Percentiles rank a stretch among this genome's conserved stretches.
phyloP scores from a whole-genome alignment of 2,888 invertebrate species.

The Drosophila merina region DNA sequence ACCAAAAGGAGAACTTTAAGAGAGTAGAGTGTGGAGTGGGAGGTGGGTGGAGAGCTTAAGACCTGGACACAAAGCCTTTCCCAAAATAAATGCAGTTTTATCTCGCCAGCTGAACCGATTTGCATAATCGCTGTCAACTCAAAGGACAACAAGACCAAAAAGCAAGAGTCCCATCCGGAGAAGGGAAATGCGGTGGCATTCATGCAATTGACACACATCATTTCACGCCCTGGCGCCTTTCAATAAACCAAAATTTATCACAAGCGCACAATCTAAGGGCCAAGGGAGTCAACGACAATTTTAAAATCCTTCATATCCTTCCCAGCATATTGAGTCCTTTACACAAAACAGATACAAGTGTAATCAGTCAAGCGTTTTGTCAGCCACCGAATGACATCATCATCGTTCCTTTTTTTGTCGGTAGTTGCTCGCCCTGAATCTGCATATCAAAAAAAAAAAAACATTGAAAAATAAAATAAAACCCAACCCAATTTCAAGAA shows the following conservation, averaged over 20 bases:
- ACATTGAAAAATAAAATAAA: constrained; percentile 34
- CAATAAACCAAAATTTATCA: constrained; percentile 84
- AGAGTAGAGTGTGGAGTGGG: neutral
- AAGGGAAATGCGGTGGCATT: constrained; percentile 39
- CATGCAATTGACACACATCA: constrained; percentile 85
- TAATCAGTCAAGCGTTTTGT: constrained; percentile 81
- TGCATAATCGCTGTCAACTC: constrained; percentile 80
- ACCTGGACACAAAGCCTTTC: constrained; percentile 34
- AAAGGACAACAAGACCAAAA: constrained; percentile 26
- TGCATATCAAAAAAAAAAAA: constrained; percentile 78
- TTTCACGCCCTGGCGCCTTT: constrained; percentile 85
- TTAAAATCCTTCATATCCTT: constrained; percentile 71
- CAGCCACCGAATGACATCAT: constrained; percentile 70
- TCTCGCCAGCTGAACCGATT: constrained; percentile 51
- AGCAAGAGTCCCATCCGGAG: constrained; percentile 6
- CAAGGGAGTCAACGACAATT: constrained; percentile 70
- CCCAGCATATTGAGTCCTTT: constrained; percentile 59
- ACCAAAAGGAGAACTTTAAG: constrained; percentile 32
- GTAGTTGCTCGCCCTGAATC: constrained; percentile 59
- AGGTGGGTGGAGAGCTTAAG: constrained; percentile 24
- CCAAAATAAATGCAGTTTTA: constrained; percentile 67
- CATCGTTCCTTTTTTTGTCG: constrained; percentile 41
- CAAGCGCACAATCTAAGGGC: constrained; percentile 65
- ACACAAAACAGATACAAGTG: constrained; percentile 76
- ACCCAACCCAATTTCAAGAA: constrained; percentile 53